phyloP scores from a whole-genome alignment of 1,140 invertebrate genomes.

The Glossosoma conforme region DNA sequence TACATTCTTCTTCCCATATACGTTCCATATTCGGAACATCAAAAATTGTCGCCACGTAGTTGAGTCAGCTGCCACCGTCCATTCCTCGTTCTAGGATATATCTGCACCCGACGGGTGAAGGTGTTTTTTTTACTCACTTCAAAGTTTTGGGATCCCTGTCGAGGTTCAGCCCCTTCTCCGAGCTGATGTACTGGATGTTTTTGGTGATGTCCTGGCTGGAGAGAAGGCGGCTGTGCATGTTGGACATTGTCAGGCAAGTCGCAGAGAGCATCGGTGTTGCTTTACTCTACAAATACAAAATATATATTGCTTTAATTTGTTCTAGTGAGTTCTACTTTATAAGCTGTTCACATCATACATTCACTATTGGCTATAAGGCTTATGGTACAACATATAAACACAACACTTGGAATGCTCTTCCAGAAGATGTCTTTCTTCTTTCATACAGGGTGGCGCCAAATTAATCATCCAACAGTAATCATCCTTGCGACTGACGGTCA shows the following conservation, averaged over 20 bases:
- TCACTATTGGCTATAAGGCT: no score
- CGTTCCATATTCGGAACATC: neutral
- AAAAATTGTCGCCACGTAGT: neutral
- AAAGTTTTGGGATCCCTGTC: slow-evolving; percentile 51
- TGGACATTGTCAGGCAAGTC: slow-evolving; percentile 24
- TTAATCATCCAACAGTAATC: neutral
- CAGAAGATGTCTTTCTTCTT: no score
- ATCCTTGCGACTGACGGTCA: neutral
- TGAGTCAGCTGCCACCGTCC: neutral
- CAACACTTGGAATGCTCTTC: no score
- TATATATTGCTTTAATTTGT: neutral
- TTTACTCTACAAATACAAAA: slow-evolving; percentile 18
- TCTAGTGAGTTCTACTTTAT: neutral
- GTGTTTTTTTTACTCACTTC: slow-evolving; percentile 39
- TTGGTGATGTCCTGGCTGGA: slow-evolving; percentile 61
- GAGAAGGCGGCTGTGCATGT: slow-evolving; percentile 44
- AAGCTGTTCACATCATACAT: no score
- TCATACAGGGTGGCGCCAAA: no score
- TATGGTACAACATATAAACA: no score
- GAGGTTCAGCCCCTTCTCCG: slow-evolving; percentile 49
- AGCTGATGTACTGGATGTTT: slow-evolving; percentile 60
- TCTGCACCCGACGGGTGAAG: neutral
- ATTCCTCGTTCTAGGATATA: neutral
- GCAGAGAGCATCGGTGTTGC: slow-evolving; percentile 20
- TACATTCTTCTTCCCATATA: no score